phyloP scores from a whole-genome alignment of 2,113 vertebrate species.

The Gorsachius goisagi region DNA sequence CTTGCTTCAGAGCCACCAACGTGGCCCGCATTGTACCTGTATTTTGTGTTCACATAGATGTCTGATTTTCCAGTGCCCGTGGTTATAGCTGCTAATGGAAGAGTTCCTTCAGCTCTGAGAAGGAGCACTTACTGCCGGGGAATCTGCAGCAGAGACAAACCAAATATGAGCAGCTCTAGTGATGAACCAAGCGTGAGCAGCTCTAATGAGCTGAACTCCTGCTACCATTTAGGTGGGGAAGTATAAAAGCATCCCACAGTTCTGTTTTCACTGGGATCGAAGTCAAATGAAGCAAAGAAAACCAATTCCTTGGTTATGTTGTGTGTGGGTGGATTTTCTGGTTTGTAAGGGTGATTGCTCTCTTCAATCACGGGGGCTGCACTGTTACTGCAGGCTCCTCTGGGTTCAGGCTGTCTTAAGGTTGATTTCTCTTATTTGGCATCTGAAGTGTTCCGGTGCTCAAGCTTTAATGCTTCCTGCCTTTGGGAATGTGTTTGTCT shows the following conservation, averaged over 20 bases:
- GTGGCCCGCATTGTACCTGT: accelerated
- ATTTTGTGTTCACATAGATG: accelerated
- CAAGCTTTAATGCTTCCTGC: background rate
- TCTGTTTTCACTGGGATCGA: accelerated
- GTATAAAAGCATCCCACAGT: background rate
- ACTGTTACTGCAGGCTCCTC: background rate
- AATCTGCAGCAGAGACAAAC: background rate
- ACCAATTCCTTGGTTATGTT: background rate
- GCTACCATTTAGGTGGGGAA: background rate
- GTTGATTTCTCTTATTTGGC: background rate
- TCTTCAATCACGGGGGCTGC: accelerated
- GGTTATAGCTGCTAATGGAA: background rate
- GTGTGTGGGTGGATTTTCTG: accelerated
- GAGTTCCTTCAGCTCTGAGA: background rate
- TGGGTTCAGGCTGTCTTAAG: background rate
- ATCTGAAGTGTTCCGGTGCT: background rate
- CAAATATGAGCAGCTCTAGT: background rate
- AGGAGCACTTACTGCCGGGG: background rate
- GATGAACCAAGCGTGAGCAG: background rate
- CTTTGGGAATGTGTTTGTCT: background rate
- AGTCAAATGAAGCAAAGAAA: background rate
- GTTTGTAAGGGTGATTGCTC: background rate
- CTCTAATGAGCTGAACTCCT: background rate
- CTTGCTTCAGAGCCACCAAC: background rate
- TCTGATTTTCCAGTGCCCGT: background rate